phyloP scores from a whole-genome alignment of 2,113 vertebrate genomes.

The Burhinus bistriatus region DNA sequence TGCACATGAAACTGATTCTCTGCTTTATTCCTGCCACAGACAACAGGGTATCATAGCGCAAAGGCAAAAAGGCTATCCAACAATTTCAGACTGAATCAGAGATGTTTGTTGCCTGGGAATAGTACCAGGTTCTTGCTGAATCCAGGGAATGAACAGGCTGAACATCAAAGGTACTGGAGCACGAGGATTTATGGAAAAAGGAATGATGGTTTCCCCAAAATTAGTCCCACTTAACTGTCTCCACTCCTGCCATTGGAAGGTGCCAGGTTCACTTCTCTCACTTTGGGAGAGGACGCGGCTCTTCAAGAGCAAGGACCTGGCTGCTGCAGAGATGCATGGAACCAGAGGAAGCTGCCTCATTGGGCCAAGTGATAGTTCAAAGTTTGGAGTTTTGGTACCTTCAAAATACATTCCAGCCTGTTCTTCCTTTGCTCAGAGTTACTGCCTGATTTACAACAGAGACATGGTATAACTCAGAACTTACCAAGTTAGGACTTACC shows the following conservation, averaged over 20 bases:
- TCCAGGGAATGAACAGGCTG: neutral
- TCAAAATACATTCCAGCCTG: neutral
- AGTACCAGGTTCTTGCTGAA: neutral
- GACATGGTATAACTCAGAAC: neutral
- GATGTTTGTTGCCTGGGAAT: neutral
- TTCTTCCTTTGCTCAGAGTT: neutral
- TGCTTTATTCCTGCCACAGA: neutral
- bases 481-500: neutral
- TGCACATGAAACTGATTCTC: neutral
- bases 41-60: neutral
- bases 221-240: neutral
- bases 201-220: neutral
- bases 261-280: constrained; percentile 65
- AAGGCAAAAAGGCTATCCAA: neutral
- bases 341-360: neutral
- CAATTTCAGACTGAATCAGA: neutral
- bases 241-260: constrained; percentile 63
- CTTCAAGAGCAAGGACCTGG: neutral
- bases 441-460: neutral
- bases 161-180: neutral
- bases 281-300: constrained; percentile 58
- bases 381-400: neutral
- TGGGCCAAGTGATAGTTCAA: neutral
- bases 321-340: neutral
- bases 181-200: neutral